Evolutionary conservation across 2,113 vertebrate genomes (phyloP), one percentile per base, ranked within the genome.

Genomic region (Asarcornis scutulata): DNA sequence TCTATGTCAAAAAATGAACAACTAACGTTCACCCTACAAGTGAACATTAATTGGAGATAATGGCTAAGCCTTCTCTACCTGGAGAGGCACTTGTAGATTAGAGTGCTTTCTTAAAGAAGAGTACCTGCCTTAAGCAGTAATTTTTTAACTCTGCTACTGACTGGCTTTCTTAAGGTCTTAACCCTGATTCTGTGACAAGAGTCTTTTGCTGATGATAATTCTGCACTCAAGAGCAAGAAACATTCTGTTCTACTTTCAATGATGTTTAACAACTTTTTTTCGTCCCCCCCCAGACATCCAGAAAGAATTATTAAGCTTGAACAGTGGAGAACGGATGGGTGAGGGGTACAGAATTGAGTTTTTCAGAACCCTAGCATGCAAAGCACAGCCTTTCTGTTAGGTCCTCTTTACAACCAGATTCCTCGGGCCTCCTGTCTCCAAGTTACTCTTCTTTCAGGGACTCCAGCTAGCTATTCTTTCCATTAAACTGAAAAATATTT

Each of bases 151-250:
- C 48, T 89, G 32, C 36, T 69, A 22, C 38, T 91, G 48, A 42
- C 67, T 72, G 13, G 9, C 32, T 82, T 97, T 81, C 46, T 46
- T 46, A 13, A 69, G 72, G 81, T 94, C 36, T 42, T 92, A 95
- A 95, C 88, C 91, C 73, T 93, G 18, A 86, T 86, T 96, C 53
- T 86, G 29, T 76, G 62, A 34, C n/a, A 79, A 94, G 63, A 82
- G 75, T 73, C 34, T 89, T 92, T 93, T 74, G 83, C 63, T 95
- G 60, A 74, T 92, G 29, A n/a, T 82, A 55, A 93, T 88, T 89
- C 62, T 88, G 55, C 90, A 73, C 34, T 86, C 36, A 90, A 84
- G 75, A 93, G 68, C 29, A 60, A 62, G 92, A 94, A 83, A 7
- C 7, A 5, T 34, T 93, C 32, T 85, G 2, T 88, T 97, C 84